Percentiles rank a stretch among this genome's conserved stretches.
phyloP scores from a whole-genome alignment of 2,797 vertebrate genomes.

The Fratercula arctica region DNA sequence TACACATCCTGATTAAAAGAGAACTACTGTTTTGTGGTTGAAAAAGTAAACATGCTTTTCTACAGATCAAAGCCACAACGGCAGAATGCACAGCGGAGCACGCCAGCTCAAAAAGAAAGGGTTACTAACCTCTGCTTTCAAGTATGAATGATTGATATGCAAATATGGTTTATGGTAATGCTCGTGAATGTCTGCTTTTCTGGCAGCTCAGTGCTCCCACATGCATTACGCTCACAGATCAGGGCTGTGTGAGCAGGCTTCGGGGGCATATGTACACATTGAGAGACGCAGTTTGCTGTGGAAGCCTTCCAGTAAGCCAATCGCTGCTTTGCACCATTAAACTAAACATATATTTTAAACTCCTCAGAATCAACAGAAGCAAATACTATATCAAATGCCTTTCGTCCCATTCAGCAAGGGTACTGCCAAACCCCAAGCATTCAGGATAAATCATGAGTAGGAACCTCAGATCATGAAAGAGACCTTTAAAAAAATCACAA shows the following conservation, averaged over 20 bases:
- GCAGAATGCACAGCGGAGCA: not conserved
- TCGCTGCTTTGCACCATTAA: not conserved
- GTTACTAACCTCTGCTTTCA: conserved; percentile 50
- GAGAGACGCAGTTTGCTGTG: not conserved
- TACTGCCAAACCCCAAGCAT: conserved; percentile 50
- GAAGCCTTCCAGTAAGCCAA: conserved; percentile 45
- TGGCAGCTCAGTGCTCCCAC: not conserved
- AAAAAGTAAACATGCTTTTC: not conserved
- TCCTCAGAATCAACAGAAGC: conserved; percentile 11
- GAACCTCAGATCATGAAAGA: conserved; percentile 33
- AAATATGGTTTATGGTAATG: conserved; percentile 42
- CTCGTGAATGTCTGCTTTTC: not conserved
- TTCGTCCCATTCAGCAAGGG: not conserved
- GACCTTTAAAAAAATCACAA: conserved; percentile 24
- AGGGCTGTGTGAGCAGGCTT: not conserved
- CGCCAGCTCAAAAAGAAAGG: not conserved
- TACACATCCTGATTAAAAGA: not conserved
- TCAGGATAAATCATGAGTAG: conserved; percentile 21
- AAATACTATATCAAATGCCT: conserved; percentile 16
- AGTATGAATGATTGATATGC: conserved; percentile 48
- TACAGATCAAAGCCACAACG: not conserved
- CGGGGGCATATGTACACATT: not conserved
- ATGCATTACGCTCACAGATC: conserved; percentile 8
- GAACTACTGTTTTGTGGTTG: not conserved
- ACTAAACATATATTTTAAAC: conserved; percentile 22